A percentile compares a stretch with the other conserved stretches of the same genome.
phyloP scores from a whole-genome alignment of 2,888 invertebrate species.

The Eilema sororculum region DNA sequence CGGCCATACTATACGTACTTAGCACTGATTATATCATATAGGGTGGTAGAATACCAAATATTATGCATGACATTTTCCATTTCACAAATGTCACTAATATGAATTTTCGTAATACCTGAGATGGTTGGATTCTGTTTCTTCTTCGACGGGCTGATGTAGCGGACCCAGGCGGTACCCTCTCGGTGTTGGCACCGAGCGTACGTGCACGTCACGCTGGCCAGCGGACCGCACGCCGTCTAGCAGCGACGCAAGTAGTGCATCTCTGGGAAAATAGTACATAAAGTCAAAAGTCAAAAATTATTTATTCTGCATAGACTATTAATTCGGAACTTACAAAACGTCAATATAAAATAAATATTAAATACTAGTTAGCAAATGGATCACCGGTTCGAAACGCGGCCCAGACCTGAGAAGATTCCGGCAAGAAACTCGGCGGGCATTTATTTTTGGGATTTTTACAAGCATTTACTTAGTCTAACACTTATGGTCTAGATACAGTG shows the following conservation, averaged over 20 bases:
- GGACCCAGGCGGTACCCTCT: constrained; percentile 96
- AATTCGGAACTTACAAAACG: too few relatives aligned
- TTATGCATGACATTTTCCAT: too few relatives aligned
- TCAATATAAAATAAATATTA: too few relatives aligned
- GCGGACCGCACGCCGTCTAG: constrained; percentile 98
- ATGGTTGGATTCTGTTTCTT: constrained; percentile 97
- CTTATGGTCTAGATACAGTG: too few relatives aligned
- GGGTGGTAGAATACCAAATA: background rate
- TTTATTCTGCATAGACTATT: too few relatives aligned
- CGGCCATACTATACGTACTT: background rate
- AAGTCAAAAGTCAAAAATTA: too few relatives aligned
- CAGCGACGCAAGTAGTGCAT: constrained; percentile 97
- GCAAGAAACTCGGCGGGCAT: too few relatives aligned
- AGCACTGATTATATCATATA: background rate
- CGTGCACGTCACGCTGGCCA: constrained; percentile 98
- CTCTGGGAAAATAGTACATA: constrained; percentile 82
- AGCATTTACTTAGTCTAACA: too few relatives aligned
- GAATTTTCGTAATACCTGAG: constrained; percentile 87
- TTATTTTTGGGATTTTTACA: too few relatives aligned
- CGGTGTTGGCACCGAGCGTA: constrained; percentile 94
- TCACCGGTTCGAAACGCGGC: too few relatives aligned
- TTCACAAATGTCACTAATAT: background rate
- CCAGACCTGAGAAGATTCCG: too few relatives aligned
- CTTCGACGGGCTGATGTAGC: constrained; percentile 95
- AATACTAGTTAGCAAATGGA: too few relatives aligned